A percentile compares a stretch with the other conserved stretches of the same genome.
Conservation (phyloP, 2,888 invertebrate species). For the Mechanitis messenoides region DNA sequence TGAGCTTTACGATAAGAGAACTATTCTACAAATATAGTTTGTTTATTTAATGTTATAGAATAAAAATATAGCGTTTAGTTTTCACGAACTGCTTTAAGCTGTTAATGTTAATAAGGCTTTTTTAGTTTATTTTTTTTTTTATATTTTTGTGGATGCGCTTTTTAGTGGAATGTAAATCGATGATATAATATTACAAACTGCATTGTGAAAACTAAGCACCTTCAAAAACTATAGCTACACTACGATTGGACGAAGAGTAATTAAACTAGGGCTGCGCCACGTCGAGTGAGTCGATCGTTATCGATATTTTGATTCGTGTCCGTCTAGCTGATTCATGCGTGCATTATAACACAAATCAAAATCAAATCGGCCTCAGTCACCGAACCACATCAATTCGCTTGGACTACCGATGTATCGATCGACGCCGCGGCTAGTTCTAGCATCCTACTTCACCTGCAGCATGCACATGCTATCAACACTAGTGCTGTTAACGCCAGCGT, state of each 20-base stretch:
- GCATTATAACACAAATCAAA: slow-evolving; percentile 20
- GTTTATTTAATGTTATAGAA: slow-evolving; percentile 4
- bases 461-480: slow-evolving; percentile 65
- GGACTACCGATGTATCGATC: slow-evolving; percentile 36
- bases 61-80: slow-evolving; percentile 44
- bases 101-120: no score
- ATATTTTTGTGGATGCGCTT: neutral
- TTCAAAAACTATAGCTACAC: slow-evolving; percentile 51
- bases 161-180: slow-evolving; percentile 22
- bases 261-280: slow-evolving; percentile 52
- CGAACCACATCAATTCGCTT: neutral
- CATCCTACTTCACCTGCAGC: slow-evolving; percentile 68
- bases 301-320: slow-evolving; percentile 17
- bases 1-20: no score
- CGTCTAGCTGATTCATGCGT: slow-evolving; percentile 15
- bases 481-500: slow-evolving; percentile 49
- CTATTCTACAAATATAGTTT: slow-evolving; percentile 10
- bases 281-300: slow-evolving; percentile 45
- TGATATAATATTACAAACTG: slow-evolving; percentile 21
- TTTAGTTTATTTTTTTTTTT: no score
- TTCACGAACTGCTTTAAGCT: slow-evolving; percentile 36
- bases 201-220: slow-evolving; percentile 63
- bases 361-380: neutral
- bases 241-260: slow-evolving; percentile 71
- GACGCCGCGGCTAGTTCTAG: slow-evolving; percentile 44